A percentile compares a stretch with the other conserved stretches of the same genome.
These are phyloP conservation scores for Bruchidius siliquastri DNA, from an alignment of 2,888 invertebrate genomes.

Conservation along the genomic window DNA sequence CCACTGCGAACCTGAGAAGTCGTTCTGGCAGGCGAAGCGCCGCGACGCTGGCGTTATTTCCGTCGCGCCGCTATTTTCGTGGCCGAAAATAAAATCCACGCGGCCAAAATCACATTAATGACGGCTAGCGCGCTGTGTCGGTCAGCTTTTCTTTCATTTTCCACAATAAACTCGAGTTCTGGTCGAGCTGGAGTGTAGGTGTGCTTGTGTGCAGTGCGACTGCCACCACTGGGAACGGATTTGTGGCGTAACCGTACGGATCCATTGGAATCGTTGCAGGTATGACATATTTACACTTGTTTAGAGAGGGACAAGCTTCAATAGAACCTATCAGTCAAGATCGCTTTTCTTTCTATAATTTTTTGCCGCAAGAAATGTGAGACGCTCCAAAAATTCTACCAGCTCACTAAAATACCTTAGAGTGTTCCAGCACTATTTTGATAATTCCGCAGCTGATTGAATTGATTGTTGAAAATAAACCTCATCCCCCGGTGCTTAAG, in stretches of 20 bases:
- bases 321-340: too few species aligned
- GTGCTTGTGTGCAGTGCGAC: background rate
- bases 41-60: conserved; percentile 30
- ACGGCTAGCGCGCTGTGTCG: background rate
- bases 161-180: background rate
- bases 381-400: too few species aligned
- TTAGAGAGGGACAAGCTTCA: too few species aligned
- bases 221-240: background rate
- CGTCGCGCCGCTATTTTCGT: conserved; percentile 37
- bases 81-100: conserved; percentile 36
- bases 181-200: background rate
- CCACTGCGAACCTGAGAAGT: background rate
- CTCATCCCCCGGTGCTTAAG: too few species aligned
- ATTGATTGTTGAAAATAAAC: too few species aligned
- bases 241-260: background rate
- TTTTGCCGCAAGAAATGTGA: too few species aligned
- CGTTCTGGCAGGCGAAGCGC: background rate
- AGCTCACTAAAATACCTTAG: too few species aligned
- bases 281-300: background rate
- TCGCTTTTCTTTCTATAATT: too few species aligned
- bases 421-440: too few species aligned
- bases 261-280: background rate
- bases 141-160: background rate
- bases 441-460: too few species aligned
- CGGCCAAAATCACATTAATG: conserved; percentile 22